phyloP scores from a whole-genome alignment of 1,140 invertebrate genomes.

The Macrobrachium nipponense region DNA sequence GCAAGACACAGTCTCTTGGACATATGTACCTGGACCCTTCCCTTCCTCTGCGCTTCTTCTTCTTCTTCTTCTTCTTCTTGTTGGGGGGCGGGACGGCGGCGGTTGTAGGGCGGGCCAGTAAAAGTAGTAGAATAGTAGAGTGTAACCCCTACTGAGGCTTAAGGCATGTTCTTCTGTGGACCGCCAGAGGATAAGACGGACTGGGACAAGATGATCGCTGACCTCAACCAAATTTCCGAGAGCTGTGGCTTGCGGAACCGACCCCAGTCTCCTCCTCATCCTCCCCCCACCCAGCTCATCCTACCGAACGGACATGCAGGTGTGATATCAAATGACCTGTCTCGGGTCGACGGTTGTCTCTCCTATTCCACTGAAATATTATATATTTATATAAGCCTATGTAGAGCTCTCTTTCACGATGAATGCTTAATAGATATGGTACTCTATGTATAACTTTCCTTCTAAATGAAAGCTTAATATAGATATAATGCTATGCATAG shows the following conservation, averaged over 20 bases:
- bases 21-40: too few relatives aligned
- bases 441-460: not conserved
- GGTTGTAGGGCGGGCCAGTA: too few relatives aligned
- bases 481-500: too few relatives aligned
- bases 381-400: not conserved
- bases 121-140: too few relatives aligned
- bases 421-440: too few relatives aligned
- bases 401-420: not conserved
- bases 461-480: too few relatives aligned
- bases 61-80: too few relatives aligned
- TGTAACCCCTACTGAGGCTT: slow-evolving; percentile 20
- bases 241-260: slow-evolving; percentile 57
- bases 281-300: not conserved
- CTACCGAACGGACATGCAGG: slow-evolving; percentile 47
- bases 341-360: not conserved
- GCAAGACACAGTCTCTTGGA: too few relatives aligned
- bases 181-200: slow-evolving; percentile 65
- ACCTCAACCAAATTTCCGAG: slow-evolving; percentile 65
- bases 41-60: too few relatives aligned
- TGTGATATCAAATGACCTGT: not conserved
- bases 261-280: slow-evolving; percentile 22
- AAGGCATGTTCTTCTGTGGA: slow-evolving; percentile 44
- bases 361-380: not conserved
- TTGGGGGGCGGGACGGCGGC: too few relatives aligned
- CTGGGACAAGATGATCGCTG: slow-evolving; percentile 67